phyloP scores from a whole-genome alignment of 2,888 invertebrate species.

The Mimas tiliae region DNA sequence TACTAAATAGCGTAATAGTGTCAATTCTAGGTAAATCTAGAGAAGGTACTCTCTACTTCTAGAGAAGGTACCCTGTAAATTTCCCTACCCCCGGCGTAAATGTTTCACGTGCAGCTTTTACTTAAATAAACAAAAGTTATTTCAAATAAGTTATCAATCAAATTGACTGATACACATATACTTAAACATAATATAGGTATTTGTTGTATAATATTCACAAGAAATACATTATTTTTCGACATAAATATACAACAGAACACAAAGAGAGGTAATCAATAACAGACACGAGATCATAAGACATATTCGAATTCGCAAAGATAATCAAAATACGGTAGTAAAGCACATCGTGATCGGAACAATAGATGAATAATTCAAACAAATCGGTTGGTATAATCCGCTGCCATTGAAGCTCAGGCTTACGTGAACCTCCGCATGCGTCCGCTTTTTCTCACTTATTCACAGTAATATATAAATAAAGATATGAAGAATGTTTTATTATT shows the following conservation, averaged over 20 bases:
- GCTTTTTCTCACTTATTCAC: constrained; percentile 48
- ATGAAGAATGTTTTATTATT: constrained; percentile 34
- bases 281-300: constrained; percentile 28
- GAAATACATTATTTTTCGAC: background rate
- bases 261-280: constrained; percentile 23
- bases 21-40: too few relatives aligned
- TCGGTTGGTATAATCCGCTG: constrained; percentile 39
- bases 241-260: background rate
- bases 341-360: constrained; percentile 49
- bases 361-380: constrained; percentile 68
- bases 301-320: constrained; percentile 29
- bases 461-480: constrained; percentile 16
- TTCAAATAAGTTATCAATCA: too few relatives aligned
- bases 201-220: too few relatives aligned
- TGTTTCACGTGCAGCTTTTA: too few relatives aligned
- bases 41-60: too few relatives aligned
- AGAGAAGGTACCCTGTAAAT: too few relatives aligned
- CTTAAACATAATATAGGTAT: too few relatives aligned
- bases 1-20: too few relatives aligned
- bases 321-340: constrained; percentile 43
- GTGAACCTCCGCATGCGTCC: constrained; percentile 43
- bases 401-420: constrained; percentile 37
- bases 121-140: too few relatives aligned
- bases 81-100: too few relatives aligned
- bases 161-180: too few relatives aligned